Evolutionary conservation across 2,888 invertebrate species (phyloP), one percentile per base, ranked within the genome.

Genomic region (Noctua janthe): DNA sequence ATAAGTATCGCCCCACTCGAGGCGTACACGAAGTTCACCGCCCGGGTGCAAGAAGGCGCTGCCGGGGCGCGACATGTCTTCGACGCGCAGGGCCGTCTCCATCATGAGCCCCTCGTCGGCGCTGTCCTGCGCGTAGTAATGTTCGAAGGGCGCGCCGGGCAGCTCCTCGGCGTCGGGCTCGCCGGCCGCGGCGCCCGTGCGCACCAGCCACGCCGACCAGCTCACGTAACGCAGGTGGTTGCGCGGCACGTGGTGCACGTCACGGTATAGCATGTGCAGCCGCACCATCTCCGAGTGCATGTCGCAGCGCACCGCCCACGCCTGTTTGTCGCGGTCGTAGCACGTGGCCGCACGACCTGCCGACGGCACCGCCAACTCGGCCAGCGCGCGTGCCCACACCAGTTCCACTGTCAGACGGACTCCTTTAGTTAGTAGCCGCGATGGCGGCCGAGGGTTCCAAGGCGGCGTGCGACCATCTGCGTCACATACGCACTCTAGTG

Each of bases 1-100:
- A 92, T 98, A 98, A 75, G 98, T 98, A 93, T 98, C 98, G 90
- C 98, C 97, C 98, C 98, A 98, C 92, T 98, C 98, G 74, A 98
- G 97, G 88, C 98, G 98, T 47, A 98, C 98, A 35, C 98, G 97
- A 74, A 98, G 96, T 90, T 98, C 98, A 73, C 98, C 98, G 85
- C 98, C 98, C 81, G 98, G 97, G 86, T 98, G 98, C 89, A 98
- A 94, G 93, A 97, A 98, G 71, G 98, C 97, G 93, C 98, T 98
- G 77, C 97, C 97, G 43, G 98, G 97, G 81, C 98, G 98, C 90
- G 98, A 96, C 76, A 97, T 95, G 95, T 98, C 98, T 92, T 98
- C 98, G 47, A 98, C 98, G 23, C 98, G 97, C 69, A 98, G 97
- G 88, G 98, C 98, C 10, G 98, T 98, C 93, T 98, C 98, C 98